phyloP scores from a whole-genome alignment of 2,888 invertebrate genomes.

The Sesamia inferens region DNA sequence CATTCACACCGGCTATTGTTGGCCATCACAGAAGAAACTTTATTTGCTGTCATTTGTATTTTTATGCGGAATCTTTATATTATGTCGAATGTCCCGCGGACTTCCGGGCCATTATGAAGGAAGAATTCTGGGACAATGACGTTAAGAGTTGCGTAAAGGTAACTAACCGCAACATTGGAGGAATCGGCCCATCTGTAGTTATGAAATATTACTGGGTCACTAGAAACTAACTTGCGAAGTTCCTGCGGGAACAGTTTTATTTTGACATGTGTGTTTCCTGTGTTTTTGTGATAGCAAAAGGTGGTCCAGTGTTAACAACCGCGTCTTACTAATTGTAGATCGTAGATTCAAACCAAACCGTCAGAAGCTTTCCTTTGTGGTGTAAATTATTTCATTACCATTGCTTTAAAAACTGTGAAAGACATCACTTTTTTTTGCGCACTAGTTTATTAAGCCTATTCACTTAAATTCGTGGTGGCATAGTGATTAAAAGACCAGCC shows the following conservation, averaged over 20 bases:
- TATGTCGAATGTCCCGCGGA: slow-evolving; percentile 75
- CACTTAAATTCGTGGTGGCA: too few species aligned
- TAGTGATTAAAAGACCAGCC: too few species aligned
- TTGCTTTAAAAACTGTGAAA: too few species aligned
- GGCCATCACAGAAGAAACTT: slow-evolving; percentile 76
- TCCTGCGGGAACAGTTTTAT: slow-evolving; percentile 53
- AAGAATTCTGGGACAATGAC: slow-evolving; percentile 68
- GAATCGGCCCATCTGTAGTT: slow-evolving; percentile 51
- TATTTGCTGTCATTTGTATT: slow-evolving; percentile 86
- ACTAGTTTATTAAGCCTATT: too few species aligned
- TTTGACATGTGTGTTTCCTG: slow-evolving; percentile 47
- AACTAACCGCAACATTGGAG: slow-evolving; percentile 76
- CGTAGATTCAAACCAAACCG: too few species aligned
- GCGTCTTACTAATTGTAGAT: too few species aligned
- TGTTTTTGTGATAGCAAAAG: slow-evolving; percentile 26
- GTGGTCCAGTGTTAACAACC: too few species aligned
- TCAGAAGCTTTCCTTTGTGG: too few species aligned
- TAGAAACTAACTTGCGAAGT: slow-evolving; percentile 61
- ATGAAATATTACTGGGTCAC: slow-evolving; percentile 63
- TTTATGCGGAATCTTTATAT: slow-evolving; percentile 76
- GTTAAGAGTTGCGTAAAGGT: slow-evolving; percentile 74
- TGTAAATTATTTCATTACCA: too few species aligned
- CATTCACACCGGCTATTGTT: slow-evolving; percentile 76
- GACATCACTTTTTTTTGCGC: too few species aligned
- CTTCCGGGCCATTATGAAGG: slow-evolving; percentile 80